phyloP scores from a whole-genome alignment of 2,113 vertebrate species.

The Falcunculus frontatus region DNA sequence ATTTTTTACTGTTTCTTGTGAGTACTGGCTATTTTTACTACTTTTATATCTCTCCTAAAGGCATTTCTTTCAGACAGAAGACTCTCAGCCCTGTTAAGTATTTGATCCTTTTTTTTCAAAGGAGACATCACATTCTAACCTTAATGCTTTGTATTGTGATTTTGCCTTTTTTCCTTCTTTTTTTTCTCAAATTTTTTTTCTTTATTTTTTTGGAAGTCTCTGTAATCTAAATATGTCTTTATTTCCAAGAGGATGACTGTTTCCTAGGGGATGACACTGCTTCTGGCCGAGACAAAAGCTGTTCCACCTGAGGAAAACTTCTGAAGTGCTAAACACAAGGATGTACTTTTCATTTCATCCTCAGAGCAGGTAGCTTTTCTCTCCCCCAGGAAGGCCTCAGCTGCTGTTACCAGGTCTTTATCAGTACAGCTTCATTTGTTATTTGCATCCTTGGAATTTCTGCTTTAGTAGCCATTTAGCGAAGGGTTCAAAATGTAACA shows the following conservation, averaged over 20 bases:
- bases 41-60: constrained; percentile 36
- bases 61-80: constrained; percentile 42
- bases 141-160: constrained; percentile 32
- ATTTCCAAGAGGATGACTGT: constrained; percentile 43
- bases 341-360: constrained; percentile 36
- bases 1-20: constrained; percentile 27
- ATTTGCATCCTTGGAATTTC: not conserved
- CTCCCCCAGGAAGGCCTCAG: not conserved
- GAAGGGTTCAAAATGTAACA: not conserved
- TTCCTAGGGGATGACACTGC: constrained; percentile 62
- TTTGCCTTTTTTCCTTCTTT: not conserved
- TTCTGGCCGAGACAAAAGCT: constrained; percentile 37
- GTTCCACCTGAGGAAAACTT: constrained; percentile 27
- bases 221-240: constrained; percentile 58
- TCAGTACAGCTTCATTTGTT: not conserved
- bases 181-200: not conserved
- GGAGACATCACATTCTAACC: constrained; percentile 40
- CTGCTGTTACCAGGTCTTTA: not conserved
- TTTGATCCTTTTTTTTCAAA: constrained; percentile 41
- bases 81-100: constrained; percentile 5
- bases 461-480: not conserved
- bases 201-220: not conserved
- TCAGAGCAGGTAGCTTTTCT: not conserved
- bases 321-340: constrained; percentile 36
- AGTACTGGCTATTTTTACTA: constrained; percentile 51